These are phyloP conservation scores for Zapornia atra DNA, from an alignment of 2,113 vertebrate genomes.

Conservation along the genomic window DNA sequence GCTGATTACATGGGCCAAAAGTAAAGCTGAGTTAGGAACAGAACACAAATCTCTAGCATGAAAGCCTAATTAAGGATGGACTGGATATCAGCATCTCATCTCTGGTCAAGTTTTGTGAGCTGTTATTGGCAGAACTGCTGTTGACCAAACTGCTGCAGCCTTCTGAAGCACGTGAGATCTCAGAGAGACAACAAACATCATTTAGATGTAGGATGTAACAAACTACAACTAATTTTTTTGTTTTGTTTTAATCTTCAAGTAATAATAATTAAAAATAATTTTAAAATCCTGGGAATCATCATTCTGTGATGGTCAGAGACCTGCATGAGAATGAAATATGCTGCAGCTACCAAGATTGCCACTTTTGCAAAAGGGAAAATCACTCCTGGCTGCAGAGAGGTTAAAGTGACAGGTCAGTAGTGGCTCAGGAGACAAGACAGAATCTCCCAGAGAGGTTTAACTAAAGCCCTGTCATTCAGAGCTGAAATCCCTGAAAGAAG, in stretches of 20 bases:
- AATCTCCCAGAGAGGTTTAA: neutral
- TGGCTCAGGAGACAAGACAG: neutral
- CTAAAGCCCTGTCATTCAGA: neutral
- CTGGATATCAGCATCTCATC: neutral
- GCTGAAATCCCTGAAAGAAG: neutral
- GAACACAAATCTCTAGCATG: neutral
- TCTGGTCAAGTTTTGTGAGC: neutral
- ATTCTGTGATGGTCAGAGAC: neutral
- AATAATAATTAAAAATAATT: neutral
- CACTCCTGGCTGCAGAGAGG: neutral
- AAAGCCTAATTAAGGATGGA: neutral
- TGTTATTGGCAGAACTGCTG: neutral
- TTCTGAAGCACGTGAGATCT: neutral
- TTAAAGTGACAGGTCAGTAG: neutral
- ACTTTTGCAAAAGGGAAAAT: neutral
- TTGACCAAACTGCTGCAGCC: too few relatives aligned
- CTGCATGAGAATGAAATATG: neutral
- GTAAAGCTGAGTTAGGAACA: neutral
- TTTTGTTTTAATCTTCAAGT: neutral
- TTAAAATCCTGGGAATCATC: neutral
- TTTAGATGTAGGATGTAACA: neutral
- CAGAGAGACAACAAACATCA: neutral
- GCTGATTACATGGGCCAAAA: neutral
- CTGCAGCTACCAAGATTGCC: neutral
- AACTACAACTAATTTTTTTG: neutral